Evolutionary conservation across 2,888 invertebrate species (phyloP).

Genomic region (Rhabditophanes sp.): DNA sequence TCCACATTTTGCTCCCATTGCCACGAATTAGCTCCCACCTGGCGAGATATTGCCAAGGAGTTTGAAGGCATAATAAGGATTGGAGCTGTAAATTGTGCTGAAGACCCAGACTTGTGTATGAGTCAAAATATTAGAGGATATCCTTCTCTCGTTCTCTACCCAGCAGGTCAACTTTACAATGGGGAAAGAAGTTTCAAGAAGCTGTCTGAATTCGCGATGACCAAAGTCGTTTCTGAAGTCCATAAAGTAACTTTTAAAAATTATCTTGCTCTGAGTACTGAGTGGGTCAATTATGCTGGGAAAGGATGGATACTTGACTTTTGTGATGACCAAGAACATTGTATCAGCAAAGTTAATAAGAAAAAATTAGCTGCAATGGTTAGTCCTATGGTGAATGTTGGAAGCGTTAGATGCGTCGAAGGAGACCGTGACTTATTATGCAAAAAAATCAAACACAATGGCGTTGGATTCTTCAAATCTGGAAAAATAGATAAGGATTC

Average conservation of each 20-base stretch:
- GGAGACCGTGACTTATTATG: constrained; percentile 49
- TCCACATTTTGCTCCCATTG: constrained; percentile 72
- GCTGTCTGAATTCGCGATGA: constrained; percentile 55
- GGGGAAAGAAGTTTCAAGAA: constrained; percentile 53
- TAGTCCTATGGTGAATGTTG: constrained; percentile 50
- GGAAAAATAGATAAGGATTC: constrained; percentile 19
- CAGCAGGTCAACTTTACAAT: constrained; percentile 51
- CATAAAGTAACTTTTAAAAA: constrained; percentile 24
- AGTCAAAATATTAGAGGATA: constrained; percentile 60
- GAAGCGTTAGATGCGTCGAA: constrained; percentile 49
- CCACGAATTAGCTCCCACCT: constrained; percentile 63
- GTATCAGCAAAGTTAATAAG: constrained; percentile 11
- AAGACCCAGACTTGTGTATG: constrained; percentile 63
- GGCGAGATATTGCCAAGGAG: constrained; percentile 62
- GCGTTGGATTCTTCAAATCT: constrained; percentile 45
- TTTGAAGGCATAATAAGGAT: constrained; percentile 64
- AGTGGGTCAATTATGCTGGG: constrained; percentile 22
- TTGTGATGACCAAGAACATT: constrained; percentile 49
- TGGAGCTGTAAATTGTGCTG: constrained; percentile 73
- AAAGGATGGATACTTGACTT: constrained; percentile 51
- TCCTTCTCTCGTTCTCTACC: constrained; percentile 61
- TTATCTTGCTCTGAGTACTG: constrained; percentile 16
- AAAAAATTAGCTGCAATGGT: constrained; percentile 60
- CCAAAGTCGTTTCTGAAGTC: constrained; percentile 48
- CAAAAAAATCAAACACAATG: constrained; percentile 44